Base-by-base conservation (phyloP, 2,113 vertebrate genomes). In the Cervus canadensis region DNA sequence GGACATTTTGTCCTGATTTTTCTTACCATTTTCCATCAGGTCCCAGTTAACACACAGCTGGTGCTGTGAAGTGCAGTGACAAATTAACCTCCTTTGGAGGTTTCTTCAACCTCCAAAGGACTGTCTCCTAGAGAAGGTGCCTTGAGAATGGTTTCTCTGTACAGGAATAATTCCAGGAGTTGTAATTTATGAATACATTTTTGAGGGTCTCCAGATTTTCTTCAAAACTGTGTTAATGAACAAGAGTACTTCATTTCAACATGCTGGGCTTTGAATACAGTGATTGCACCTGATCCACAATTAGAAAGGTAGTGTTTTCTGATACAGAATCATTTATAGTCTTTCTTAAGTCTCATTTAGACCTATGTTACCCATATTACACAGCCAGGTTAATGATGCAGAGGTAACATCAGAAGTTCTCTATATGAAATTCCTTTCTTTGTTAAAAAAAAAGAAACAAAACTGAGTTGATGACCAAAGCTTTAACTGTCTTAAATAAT, bases 181-280 rank as follows among this genome's bases (percentile, higher is more conserved):
- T 85, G 30, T 52, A 93, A 89, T 62, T 50, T 82, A 57, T 16
- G 88, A 52, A 91, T 76, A 2, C 30, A 85, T 79, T 86, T 87
- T 96, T 93, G 83, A 93, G 15, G 60, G 8, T 56, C 78, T 95
- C 78, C 30, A 83, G 16, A 52, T 92, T 96, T 96, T 26, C 91
- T 21, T 48, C 30, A 54, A 71, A 95, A 89, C 16, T 48, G 40
- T 62, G 15, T 56, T 57, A 83, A 33, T 54, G 56, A 74, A 52
- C 45, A 74, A 48, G 45, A 64, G 28, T 5, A 28, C n/a, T 93
- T 91, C 56, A 11, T 86, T 54, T 82, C 19, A 50, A 57, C 25
- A 8, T 33, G 6, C 2, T 67, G 17, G 59, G 14, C 57, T 33
- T 6, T 71, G 52, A 91, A 59, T 82, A 25, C 30, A 48, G 23